Conservation (phyloP, 2,888 invertebrate species). For the Ariolimax columbianus region DNA sequence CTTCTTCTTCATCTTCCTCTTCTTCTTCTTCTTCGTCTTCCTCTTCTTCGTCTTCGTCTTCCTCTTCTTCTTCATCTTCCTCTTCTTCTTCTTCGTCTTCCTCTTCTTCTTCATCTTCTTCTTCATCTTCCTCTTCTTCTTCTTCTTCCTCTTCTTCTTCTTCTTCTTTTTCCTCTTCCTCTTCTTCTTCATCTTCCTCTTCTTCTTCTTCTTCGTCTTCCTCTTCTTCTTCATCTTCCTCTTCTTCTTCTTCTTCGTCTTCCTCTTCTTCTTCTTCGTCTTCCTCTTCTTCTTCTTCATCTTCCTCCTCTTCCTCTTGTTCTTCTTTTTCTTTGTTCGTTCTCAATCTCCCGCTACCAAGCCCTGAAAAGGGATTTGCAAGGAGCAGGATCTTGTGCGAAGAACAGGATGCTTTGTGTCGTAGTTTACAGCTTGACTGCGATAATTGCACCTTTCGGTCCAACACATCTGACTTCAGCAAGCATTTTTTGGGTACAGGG, state of each 20-base stretch:
- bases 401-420: no score
- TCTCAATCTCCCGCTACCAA: no score
- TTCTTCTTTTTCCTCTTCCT: neutral
- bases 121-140: neutral
- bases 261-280: neutral
- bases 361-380: no score
- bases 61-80: neutral
- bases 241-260: neutral
- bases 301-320: neutral
- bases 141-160: constrained; percentile 33
- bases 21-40: neutral
- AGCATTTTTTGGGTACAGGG: no score
- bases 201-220: constrained; percentile 27
- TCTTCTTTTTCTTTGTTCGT: no score
- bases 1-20: neutral
- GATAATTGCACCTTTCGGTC: no score
- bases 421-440: no score
- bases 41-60: neutral
- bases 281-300: neutral
- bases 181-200: constrained; percentile 16
- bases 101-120: constrained; percentile 28
- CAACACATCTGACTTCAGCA: no score
- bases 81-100: neutral
- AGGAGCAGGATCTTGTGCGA: no score
- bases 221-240: constrained; percentile 13